Conservation (phyloP, 2,888 invertebrate genomes). For the Lamellibrachia satsuma region DNA sequence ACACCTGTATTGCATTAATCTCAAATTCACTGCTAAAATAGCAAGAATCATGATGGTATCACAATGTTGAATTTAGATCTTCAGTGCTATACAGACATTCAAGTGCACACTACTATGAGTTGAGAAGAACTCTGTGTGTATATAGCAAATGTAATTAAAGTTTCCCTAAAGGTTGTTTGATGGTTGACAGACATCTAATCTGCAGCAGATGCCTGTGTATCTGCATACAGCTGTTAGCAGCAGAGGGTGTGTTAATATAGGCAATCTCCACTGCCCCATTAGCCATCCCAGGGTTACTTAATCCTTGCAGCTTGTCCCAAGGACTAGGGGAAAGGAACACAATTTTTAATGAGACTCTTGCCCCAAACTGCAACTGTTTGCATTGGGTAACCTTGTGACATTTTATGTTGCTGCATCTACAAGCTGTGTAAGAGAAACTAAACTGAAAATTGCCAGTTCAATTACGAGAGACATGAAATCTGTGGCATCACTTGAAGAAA, state of each 20-base stretch:
- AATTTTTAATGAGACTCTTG: background rate
- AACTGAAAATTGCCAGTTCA: background rate
- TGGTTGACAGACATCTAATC: background rate
- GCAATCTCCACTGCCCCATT: background rate
- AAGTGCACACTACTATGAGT: background rate
- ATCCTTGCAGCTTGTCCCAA: background rate
- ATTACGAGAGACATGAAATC: background rate
- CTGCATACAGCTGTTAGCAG: background rate
- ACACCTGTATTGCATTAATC: background rate
- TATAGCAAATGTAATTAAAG: background rate
- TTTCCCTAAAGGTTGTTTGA: constrained; percentile 17
- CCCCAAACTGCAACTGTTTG: background rate
- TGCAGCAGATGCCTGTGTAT: constrained; percentile 12
- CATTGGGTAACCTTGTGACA: background rate
- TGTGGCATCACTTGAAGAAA: background rate
- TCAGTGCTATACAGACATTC: background rate
- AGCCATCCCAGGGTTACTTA: background rate
- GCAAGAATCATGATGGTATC: background rate
- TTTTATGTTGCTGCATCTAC: background rate
- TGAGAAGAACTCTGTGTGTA: background rate
- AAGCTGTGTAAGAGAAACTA: background rate
- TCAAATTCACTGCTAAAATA: background rate
- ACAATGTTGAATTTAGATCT: background rate
- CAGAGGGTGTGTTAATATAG: background rate
- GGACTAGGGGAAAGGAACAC: background rate